Evolutionary conservation across 2,113 vertebrate species (phyloP).

Genomic region (Aspiorhynchus laticeps): DNA sequence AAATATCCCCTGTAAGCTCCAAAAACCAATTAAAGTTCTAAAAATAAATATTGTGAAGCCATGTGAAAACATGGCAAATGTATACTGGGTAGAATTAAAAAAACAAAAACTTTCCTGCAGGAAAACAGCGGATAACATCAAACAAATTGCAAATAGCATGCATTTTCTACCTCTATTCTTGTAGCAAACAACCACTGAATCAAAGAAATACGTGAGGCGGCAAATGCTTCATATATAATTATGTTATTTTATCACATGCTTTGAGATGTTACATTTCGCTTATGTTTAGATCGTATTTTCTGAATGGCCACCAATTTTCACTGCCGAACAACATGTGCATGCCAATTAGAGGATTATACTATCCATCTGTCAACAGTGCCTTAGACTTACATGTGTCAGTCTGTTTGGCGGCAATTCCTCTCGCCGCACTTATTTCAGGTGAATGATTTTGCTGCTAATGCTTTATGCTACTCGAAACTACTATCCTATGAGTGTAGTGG

Average conservation of each 20-base stretch:
- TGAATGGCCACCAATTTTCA: slow-evolving; percentile 29
- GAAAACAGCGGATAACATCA: neutral
- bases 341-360: slow-evolving; percentile 35
- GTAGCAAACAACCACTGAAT: slow-evolving; percentile 4
- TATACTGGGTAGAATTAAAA: neutral
- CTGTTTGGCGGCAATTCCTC: slow-evolving; percentile 5
- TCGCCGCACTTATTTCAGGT: neutral
- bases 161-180: neutral
- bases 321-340: slow-evolving; percentile 33
- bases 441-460: slow-evolving; percentile 20
- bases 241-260: slow-evolving; percentile 29
- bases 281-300: slow-evolving; percentile 53
- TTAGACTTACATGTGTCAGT: slow-evolving; percentile 17
- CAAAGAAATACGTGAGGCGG: neutral
- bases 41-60: slow-evolving; percentile 24
- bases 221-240: slow-evolving; percentile 3
- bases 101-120: neutral
- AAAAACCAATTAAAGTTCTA: slow-evolving; percentile 23
- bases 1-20: neutral
- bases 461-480: neutral
- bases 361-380: slow-evolving; percentile 38
- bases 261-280: slow-evolving; percentile 42
- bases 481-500: no score
- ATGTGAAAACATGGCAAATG: neutral
- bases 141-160: slow-evolving; percentile 5